phyloP scores from a whole-genome alignment of 2,888 invertebrate genomes.

The Andrena dorsata region DNA sequence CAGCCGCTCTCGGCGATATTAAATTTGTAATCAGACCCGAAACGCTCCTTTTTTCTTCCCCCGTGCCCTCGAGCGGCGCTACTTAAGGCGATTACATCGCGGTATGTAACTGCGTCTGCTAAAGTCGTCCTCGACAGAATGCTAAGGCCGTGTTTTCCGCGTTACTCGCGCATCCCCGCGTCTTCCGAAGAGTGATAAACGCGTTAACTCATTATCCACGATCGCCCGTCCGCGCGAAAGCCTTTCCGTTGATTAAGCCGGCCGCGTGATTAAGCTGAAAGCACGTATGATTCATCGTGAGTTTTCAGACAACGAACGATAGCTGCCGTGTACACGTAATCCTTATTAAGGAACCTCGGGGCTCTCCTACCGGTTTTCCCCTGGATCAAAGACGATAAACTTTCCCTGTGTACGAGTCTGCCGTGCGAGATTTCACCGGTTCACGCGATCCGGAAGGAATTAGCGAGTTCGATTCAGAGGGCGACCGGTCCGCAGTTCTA shows the following conservation, averaged over 20 bases:
- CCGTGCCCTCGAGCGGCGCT: background rate
- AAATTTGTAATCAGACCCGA: conserved; percentile 35
- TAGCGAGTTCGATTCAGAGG: conserved; percentile 40
- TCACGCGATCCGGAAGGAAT: conserved; percentile 30
- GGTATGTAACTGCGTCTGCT: background rate
- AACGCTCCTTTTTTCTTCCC: background rate
- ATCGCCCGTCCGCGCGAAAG: conserved; percentile 19
- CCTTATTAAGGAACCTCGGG: conserved; percentile 37
- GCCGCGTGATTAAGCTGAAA: conserved; percentile 64
- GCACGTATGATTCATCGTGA: conserved; percentile 60
- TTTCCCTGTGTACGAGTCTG: background rate
- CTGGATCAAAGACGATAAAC: conserved; percentile 1
- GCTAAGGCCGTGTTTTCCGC: conserved; percentile 5
- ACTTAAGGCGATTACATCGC: conserved; percentile 43
- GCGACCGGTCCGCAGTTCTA: conserved; percentile 48
- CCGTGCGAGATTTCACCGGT: background rate
- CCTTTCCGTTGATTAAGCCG: conserved; percentile 54
- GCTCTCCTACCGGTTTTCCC: background rate
- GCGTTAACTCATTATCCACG: conserved; percentile 54
- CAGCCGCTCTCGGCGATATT: background rate
- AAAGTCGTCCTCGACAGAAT: conserved; percentile 16
- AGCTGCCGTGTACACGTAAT: conserved; percentile 25
- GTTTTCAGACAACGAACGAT: conserved; percentile 38
- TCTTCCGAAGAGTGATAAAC: conserved; percentile 31
- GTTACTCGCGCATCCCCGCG: conserved; percentile 10